Evolutionary conservation across 2,888 invertebrate species (phyloP), one percentile per base, ranked within the genome.

Genomic region (Drosophila recens): DNA sequence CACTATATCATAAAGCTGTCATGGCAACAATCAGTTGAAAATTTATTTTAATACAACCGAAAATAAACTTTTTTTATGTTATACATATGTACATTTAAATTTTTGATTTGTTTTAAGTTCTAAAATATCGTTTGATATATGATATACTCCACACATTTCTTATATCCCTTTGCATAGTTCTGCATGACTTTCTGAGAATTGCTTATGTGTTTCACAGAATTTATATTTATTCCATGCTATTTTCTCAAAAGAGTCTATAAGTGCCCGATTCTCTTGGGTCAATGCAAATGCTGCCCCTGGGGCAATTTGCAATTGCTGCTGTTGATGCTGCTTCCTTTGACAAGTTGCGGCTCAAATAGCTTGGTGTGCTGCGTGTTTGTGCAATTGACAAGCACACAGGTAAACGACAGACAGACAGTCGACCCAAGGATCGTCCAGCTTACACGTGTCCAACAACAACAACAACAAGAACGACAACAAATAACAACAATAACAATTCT

Each of bases 381-480:
- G 61, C 54, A 30, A 30, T 27, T 67, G 68, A 62, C 61, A 62
- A 56, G n/a, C 11, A 51, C 11, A 46, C 30, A 42, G 51, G 33
- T 34, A 17, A 1, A 30, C 30, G 36, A 23, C 43, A 59, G 20
- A 20, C 30, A 49, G 27, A 20, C 36, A 49, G 27, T 13, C 6
- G 8, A 2, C 6, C 9, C 45, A 0, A 42, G 33, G 6, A 17
- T 15, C 46, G 30, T 51, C 45, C 36, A 58, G 45, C 42, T 52
- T 34, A 15, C 72, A 71, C 57, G 70, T 71, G 70, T 27, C 45
- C 11, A 20, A 10, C 36, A 9, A 15, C 46, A 11, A 23, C 38
- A 30, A 2, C 36, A 9, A 15, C 46, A 11, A 23, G 33, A 30
- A 2, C 36, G 30, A 6, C 58, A 56, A 10, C 45, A 23, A 48